Evolutionary conservation across 2,113 vertebrate genomes (phyloP).

Genomic region (Prinia subflava): DNA sequence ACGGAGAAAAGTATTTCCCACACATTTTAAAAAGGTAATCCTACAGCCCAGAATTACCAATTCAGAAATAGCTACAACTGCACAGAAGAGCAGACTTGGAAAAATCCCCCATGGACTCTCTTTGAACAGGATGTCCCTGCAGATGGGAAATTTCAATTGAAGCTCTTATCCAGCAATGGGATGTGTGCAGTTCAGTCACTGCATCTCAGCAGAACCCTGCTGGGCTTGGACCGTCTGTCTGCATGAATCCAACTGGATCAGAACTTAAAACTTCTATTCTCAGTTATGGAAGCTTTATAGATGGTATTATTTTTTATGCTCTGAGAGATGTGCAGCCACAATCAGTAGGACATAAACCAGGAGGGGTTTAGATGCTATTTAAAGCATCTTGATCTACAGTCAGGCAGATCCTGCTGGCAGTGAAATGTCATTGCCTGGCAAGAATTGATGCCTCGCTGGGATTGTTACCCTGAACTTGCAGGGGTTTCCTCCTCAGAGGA

Average conservation of each 20-base stretch:
- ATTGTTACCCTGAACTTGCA: background rate
- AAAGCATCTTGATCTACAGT: slow-evolving; percentile 24
- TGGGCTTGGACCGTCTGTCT: background rate
- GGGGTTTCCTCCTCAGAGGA: slow-evolving; percentile 9
- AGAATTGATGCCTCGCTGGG: background rate
- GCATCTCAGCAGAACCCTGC: background rate
- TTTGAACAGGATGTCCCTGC: background rate
- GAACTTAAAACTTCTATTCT: background rate
- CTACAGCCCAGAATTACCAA: background rate
- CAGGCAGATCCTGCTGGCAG: slow-evolving; percentile 23
- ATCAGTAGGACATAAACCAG: background rate
- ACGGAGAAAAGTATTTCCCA: background rate
- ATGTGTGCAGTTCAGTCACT: background rate
- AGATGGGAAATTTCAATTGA: background rate
- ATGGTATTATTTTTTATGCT: background rate
- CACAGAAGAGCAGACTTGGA: background rate
- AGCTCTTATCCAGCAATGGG: background rate
- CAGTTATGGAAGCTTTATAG: background rate
- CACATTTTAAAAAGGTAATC: background rate
- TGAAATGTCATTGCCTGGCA: slow-evolving; percentile 51
- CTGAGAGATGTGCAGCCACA: background rate
- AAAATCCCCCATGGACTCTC: background rate
- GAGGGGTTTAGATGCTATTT: slow-evolving; percentile 35
- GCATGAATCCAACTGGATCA: background rate
- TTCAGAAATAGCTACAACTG: background rate